phyloP scores from a whole-genome alignment of 2,888 invertebrate genomes.

The Dasypogon diadema region DNA sequence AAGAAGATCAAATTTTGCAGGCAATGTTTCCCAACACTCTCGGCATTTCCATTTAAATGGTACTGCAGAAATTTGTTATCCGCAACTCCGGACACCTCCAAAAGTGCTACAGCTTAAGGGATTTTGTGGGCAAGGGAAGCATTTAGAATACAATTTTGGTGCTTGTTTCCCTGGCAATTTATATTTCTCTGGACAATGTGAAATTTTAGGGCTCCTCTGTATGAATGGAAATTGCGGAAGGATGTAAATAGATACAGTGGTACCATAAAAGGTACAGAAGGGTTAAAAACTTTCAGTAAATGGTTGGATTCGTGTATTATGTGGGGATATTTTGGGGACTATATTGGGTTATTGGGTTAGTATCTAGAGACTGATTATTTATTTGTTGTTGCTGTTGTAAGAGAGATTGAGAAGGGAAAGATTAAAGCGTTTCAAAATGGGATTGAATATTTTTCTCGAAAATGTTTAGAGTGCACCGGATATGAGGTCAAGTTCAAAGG shows the following conservation, averaged over 20 bases:
- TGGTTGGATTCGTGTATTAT: constrained; percentile 1
- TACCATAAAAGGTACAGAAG: constrained; percentile 13
- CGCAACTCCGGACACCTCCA: constrained; percentile 25
- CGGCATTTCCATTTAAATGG: constrained; percentile 31
- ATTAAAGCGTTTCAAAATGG: no score
- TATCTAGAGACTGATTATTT: no score
- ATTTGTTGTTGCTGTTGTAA: no score
- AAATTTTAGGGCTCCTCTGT: background rate
- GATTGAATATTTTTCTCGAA: no score
- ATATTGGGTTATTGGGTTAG: background rate
- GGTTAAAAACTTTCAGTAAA: constrained; percentile 8
- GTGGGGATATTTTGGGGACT: background rate
- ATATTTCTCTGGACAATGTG: constrained; percentile 10
- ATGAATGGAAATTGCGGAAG: constrained; percentile 5
- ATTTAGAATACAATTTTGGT: constrained; percentile 24
- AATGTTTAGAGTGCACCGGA: no score
- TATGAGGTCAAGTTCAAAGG: no score
- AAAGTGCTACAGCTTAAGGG: constrained; percentile 26
- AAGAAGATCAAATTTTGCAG: background rate
- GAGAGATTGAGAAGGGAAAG: no score
- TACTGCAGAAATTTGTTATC: constrained; percentile 31
- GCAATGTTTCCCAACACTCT: background rate
- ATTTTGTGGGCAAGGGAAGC: constrained; percentile 21
- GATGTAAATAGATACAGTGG: constrained; percentile 16
- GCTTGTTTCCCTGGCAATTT: no score